phyloP scores from a whole-genome alignment of 2,797 vertebrate genomes.

The Gallinago solitaria region DNA sequence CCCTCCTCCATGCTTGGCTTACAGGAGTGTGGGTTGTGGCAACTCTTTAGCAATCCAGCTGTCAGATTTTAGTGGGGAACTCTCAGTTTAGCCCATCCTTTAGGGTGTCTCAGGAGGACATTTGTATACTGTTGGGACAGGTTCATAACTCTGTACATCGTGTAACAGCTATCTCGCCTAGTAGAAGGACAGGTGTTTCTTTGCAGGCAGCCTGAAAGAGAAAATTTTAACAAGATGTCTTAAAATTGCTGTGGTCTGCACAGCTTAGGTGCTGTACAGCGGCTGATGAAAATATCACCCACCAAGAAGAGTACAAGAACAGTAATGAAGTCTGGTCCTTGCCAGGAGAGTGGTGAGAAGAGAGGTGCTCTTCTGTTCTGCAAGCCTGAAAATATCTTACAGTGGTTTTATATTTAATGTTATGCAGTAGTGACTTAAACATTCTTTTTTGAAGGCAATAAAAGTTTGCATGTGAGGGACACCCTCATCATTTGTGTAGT shows the following conservation, averaged over 20 bases:
- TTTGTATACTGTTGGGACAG: neutral
- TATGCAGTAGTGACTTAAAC: slow-evolving; percentile 12
- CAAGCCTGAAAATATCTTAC: neutral
- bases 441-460: slow-evolving; percentile 16
- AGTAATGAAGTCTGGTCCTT: neutral
- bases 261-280: neutral
- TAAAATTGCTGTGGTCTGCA: neutral
- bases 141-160: neutral
- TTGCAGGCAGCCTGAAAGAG: neutral
- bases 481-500: slow-evolving; percentile 10
- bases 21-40: accelerated
- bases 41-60: neutral
- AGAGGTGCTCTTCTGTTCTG: neutral
- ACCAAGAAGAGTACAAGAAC: neutral
- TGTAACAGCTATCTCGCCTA: neutral
- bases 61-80: neutral
- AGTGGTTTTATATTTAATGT: neutral
- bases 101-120: neutral
- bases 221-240: neutral
- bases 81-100: neutral
- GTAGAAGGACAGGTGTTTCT: neutral
- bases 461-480: neutral
- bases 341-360: neutral
- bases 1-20: neutral
- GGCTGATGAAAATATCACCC: neutral